phyloP scores from a whole-genome alignment of 2,113 vertebrate genomes.

The Notechis scutatus region DNA sequence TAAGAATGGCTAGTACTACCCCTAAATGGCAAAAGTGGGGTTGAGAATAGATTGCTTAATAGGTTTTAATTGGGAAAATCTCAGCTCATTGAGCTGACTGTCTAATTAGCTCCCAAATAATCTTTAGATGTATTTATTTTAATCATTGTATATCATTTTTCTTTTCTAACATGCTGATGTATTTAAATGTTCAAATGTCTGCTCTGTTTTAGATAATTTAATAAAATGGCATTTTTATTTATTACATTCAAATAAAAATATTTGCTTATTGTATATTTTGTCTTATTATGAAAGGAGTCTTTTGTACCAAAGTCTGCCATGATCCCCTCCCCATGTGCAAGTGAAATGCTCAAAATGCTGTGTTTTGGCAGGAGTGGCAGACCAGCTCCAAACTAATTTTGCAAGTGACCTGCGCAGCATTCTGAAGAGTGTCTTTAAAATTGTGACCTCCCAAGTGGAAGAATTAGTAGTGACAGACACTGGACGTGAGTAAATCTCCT shows the following conservation, averaged over 20 bases:
- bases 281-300: neutral
- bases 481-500: slow-evolving; percentile 50
- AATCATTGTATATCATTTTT: neutral
- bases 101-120: neutral
- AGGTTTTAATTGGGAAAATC: neutral
- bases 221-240: neutral
- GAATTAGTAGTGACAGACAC: neutral
- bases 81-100: neutral
- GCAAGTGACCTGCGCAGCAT: slow-evolving; percentile 72
- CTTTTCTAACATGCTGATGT: neutral
- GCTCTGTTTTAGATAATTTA: neutral
- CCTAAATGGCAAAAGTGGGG: neutral
- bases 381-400: slow-evolving; percentile 77
- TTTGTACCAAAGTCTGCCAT: neutral
- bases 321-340: neutral
- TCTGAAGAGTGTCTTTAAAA: slow-evolving; percentile 71
- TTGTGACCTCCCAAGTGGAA: slow-evolving; percentile 44
- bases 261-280: neutral
- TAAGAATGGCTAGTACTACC: neutral
- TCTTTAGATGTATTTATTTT: neutral
- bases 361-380: slow-evolving; percentile 63
- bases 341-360: neutral
- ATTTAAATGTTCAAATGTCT: neutral
- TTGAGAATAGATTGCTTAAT: neutral
- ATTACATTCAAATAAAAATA: neutral